Percentiles rank a stretch among this genome's conserved stretches.
Conservation (phyloP, 2,797 vertebrate species). For the Octomys mimax region DNA sequence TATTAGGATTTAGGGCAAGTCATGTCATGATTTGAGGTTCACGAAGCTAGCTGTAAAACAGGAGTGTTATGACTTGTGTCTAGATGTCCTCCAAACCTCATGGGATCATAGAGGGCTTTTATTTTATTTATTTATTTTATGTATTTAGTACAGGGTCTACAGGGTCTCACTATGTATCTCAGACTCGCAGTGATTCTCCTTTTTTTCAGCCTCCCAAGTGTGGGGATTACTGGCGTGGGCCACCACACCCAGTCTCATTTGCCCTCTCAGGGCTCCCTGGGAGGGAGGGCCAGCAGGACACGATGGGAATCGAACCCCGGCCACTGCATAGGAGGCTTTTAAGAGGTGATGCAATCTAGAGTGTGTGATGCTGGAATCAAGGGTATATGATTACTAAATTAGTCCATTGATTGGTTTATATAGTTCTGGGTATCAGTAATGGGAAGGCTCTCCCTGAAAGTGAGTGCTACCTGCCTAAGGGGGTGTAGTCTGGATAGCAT, state of each 20-base stretch:
- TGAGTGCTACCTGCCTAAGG: neutral
- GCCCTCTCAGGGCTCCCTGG: too few species aligned
- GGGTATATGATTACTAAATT: neutral
- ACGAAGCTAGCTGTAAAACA: conserved; percentile 26
- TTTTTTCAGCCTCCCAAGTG: too few species aligned
- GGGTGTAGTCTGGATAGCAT: neutral
- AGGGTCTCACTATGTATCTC: too few species aligned
- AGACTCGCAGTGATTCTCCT: too few species aligned
- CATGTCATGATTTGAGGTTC: conserved; percentile 23
- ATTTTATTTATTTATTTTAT: too few species aligned
- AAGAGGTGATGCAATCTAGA: neutral
- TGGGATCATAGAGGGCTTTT: neutral
- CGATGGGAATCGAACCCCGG: too few species aligned
- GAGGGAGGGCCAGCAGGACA: too few species aligned
- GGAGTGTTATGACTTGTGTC: neutral
- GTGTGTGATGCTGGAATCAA: neutral
- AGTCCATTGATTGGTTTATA: neutral
- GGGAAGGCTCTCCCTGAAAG: neutral
- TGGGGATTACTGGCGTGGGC: too few species aligned
- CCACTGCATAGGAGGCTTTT: neutral
- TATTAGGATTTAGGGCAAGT: neutral
- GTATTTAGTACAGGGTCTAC: too few species aligned
- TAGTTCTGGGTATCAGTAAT: neutral
- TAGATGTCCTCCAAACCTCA: neutral
- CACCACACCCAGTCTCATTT: too few species aligned